A percentile compares a stretch with the other conserved stretches of the same genome.
These are phyloP conservation scores for Drosophila rubida DNA, from an alignment of 2,888 invertebrate species.

Conservation along the genomic window DNA sequence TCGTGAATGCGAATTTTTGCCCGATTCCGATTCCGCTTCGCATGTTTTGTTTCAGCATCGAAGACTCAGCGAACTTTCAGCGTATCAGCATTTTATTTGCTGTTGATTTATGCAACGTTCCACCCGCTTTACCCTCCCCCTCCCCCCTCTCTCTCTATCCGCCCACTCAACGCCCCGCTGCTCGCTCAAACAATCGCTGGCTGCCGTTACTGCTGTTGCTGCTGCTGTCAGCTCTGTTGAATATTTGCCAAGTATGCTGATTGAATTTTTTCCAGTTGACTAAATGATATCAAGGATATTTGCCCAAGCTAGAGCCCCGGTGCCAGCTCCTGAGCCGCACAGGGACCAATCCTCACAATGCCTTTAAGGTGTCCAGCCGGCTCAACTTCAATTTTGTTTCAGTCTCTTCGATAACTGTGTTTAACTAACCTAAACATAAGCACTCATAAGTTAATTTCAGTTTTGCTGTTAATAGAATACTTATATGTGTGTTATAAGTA, in stretches of 20 bases:
- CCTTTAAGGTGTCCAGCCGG: slow-evolving; percentile 41
- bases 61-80: slow-evolving; percentile 78
- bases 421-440: too few relatives aligned
- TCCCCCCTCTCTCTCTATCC: neutral
- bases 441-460: too few relatives aligned
- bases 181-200: slow-evolving; percentile 66
- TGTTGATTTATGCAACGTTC: slow-evolving; percentile 76
- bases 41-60: slow-evolving; percentile 78
- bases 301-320: slow-evolving; percentile 57
- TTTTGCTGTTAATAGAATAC: too few relatives aligned
- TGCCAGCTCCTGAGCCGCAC: slow-evolving; percentile 30
- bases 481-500: too few relatives aligned
- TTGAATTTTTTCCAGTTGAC: slow-evolving; percentile 84
- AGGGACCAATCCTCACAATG: slow-evolving; percentile 19
- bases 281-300: slow-evolving; percentile 84
- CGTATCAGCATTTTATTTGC: slow-evolving; percentile 81
- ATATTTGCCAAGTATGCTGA: slow-evolving; percentile 84
- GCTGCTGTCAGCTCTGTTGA: slow-evolving; percentile 51
- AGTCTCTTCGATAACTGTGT: neutral
- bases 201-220: slow-evolving; percentile 51
- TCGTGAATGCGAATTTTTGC: slow-evolving; percentile 78
- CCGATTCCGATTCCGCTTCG: slow-evolving; percentile 77
- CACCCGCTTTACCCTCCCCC: neutral
- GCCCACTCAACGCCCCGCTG: slow-evolving; percentile 21
- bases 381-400: slow-evolving; percentile 20